Evolutionary conservation across 2,888 invertebrate genomes (phyloP).

Genomic region (Strigamia maritima): DNA sequence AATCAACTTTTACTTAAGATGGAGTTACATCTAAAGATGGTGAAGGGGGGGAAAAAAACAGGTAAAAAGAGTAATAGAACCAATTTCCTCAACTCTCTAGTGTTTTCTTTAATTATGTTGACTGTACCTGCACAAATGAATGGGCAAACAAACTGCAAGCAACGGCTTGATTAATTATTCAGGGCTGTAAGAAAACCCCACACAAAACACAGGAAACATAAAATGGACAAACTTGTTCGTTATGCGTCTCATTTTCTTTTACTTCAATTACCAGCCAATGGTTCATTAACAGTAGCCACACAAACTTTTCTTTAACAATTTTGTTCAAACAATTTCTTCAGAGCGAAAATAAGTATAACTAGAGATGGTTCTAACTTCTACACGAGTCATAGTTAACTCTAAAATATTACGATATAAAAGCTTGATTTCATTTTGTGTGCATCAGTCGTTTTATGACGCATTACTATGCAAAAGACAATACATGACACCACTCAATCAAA

Average conservation of each 20-base stretch:
- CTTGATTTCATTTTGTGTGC: too few species aligned
- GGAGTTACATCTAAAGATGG: neutral
- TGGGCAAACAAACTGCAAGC: constrained; percentile 28
- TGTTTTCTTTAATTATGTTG: constrained; percentile 31
- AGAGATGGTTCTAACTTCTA: too few species aligned
- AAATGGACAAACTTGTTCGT: neutral
- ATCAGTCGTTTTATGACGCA: too few species aligned
- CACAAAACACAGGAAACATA: constrained; percentile 6
- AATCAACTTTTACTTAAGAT: constrained; percentile 25
- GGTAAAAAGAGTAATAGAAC: constrained; percentile 26
- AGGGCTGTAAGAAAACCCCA: constrained; percentile 21
- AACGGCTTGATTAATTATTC: constrained; percentile 34
- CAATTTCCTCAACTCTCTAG: constrained; percentile 30
- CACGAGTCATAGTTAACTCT: too few species aligned
- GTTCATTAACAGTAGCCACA: neutral
- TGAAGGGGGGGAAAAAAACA: neutral
- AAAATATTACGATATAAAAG: too few species aligned
- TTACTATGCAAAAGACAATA: too few species aligned
- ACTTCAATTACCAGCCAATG: constrained; percentile 2
- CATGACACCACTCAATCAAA: too few species aligned
- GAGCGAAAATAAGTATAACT: neutral
- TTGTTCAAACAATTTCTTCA: neutral
- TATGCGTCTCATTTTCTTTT: constrained; percentile 20
- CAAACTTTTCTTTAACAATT: constrained; percentile 24
- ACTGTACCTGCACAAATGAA: constrained; percentile 1